Evolutionary conservation across 2,888 invertebrate species (phyloP).

Genomic region (Leptinotarsa peninsularis): DNA sequence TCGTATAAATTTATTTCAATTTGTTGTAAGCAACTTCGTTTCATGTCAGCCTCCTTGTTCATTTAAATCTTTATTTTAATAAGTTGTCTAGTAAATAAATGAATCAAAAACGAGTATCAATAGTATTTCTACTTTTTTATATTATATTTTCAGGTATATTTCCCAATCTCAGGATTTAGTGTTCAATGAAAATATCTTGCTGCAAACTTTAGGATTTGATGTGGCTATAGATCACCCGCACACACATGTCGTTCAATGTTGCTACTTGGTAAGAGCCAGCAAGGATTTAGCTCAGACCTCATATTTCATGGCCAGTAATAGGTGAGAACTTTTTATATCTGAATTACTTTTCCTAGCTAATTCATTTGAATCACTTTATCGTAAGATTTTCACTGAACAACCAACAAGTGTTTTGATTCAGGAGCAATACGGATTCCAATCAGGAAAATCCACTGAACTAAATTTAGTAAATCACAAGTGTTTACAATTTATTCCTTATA

Average conservation of each 20-base stretch:
- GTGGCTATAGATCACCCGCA: slow-evolving; percentile 98
- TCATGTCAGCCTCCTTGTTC: too few relatives aligned
- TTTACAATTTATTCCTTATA: too few relatives aligned
- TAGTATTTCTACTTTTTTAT: not conserved
- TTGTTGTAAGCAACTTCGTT: too few relatives aligned
- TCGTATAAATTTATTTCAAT: too few relatives aligned
- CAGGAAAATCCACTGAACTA: too few relatives aligned
- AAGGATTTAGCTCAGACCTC: slow-evolving; percentile 98
- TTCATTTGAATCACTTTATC: not conserved
- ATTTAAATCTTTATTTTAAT: too few relatives aligned
- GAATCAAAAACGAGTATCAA: too few relatives aligned
- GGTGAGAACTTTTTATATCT: slow-evolving; percentile 68
- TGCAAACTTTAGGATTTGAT: slow-evolving; percentile 98
- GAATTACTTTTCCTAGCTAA: not conserved
- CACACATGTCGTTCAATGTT: slow-evolving; percentile 95
- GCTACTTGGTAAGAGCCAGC: slow-evolving; percentile 94
- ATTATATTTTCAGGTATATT: slow-evolving; percentile 65
- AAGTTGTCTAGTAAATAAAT: too few relatives aligned
- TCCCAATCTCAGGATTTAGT: slow-evolving; percentile 93
- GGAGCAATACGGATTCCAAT: too few relatives aligned
- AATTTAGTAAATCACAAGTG: too few relatives aligned
- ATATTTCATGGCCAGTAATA: slow-evolving; percentile 98
- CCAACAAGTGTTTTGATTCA: too few relatives aligned
- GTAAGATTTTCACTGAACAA: too few relatives aligned
- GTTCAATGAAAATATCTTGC: slow-evolving; percentile 94